Evolutionary conservation across 2,113 vertebrate genomes (phyloP).

Genomic region (Melospiza georgiana): DNA sequence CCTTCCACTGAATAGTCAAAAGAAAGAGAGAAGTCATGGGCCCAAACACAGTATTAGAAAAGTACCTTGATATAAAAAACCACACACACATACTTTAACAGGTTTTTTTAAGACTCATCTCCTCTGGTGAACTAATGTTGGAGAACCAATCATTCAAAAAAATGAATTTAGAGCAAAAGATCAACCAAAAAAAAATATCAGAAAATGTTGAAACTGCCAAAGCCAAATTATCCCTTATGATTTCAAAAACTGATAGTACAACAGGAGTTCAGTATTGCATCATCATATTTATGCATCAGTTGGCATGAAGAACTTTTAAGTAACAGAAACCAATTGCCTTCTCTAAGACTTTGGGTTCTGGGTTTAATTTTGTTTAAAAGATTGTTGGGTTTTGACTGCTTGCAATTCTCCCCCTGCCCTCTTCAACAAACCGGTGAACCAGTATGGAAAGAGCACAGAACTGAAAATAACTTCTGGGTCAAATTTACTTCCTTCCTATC

Average conservation of each 20-base stretch:
- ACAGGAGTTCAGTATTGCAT: not conserved
- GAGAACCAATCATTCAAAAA: not conserved
- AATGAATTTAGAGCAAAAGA: not conserved
- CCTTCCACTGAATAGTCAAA: not conserved
- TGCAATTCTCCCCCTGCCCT: not conserved
- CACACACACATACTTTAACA: not conserved
- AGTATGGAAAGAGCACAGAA: not conserved
- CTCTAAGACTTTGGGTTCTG: not conserved
- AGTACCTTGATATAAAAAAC: not conserved
- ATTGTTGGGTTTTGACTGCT: not conserved
- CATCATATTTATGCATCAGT: not conserved
- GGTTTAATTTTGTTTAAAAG: not conserved
- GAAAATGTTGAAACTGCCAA: not conserved
- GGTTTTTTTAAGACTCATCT: not conserved
- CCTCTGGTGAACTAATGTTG: not conserved
- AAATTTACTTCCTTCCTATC: not conserved
- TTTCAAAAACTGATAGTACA: not conserved
- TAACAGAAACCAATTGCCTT: not conserved
- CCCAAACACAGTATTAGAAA: not conserved
- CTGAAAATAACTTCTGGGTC: not conserved
- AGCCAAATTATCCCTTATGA: not conserved
- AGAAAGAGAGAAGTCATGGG: not conserved
- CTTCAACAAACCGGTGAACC: not conserved
- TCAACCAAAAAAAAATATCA: not conserved
- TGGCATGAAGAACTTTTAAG: not conserved